Evolutionary conservation across 2,888 invertebrate genomes (phyloP), one percentile per base, ranked within the genome.

Genomic region (Nephrotoma guestfalica): DNA sequence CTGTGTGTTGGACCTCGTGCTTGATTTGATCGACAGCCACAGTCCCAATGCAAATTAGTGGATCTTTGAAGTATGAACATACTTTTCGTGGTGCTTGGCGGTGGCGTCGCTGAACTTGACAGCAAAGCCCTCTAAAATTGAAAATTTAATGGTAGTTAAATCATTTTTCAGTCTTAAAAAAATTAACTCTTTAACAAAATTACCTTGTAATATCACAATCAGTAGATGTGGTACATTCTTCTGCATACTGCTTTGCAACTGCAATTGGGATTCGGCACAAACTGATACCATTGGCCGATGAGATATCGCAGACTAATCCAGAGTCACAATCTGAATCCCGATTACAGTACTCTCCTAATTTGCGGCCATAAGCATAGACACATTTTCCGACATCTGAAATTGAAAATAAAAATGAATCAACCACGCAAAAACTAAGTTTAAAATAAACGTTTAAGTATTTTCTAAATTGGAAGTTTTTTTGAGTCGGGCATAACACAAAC

Each of bases 41-140:
- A 0, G 96, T 96, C 0, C 96, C 97, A 89, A 97, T 96, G 93
- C 97, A 97, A 30, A 96, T 95, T 86, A 97, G 92, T 0, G 97
- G 96, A 89, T 97, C 97, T 90, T 96, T 96, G 94, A 97, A 97
- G 92, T 97, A 97, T n/a, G 96, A 96, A 92, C 97, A 97, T 91
- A 96, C 96, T 94, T 96, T 96, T 91, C 97, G 93, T 0, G 97
- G 94, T 88, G 96, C 94, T 92, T 96, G 96, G 83, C 97, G 94
- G 91, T 97, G 97, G 88, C 97, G 94, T 88, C 97, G 94, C 89
- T 97, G 96, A 89, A 97, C 92, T 92, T 97, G 96, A 92, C 97
- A 97, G 92, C 97, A 97, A 86, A 97, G 93, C 40, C 97, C 97
- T 86, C 96, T 94, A 86, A 42, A 86, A 87, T 43, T 83, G 41